Base-by-base conservation (phyloP, 1,140 invertebrate species). In the Calosoma granatense region DNA sequence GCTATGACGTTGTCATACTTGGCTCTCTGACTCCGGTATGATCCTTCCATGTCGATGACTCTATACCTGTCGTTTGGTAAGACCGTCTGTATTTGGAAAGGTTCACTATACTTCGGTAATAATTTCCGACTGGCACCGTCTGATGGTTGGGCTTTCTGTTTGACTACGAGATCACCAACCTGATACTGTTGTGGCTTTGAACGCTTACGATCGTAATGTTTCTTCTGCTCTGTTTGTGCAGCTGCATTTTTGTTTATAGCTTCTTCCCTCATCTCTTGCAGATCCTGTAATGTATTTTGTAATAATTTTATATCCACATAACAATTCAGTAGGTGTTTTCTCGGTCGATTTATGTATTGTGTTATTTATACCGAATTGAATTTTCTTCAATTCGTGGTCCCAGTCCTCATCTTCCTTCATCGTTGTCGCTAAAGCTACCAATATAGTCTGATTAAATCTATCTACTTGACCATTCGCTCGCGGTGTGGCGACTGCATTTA, bases 401-500 rank as follows among this genome's bases (percentile, higher is more conserved):
- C n/a, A n/a, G n/a, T n/a, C n/a, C n/a, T n/a, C n/a, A n/a, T n/a
- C n/a, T n/a, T n/a, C n/a, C 60, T 54, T 60, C 54, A 0, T 63
- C 63, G 30, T 70, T 70, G n/a, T n/a, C 1, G 61, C 66, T 15
- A 65, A 57, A 0, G 69, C 65, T 20, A n/a, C n/a, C n/a, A n/a
- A n/a, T n/a, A n/a, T n/a, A n/a, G n/a, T n/a, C n/a, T n/a, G n/a
- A n/a, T n/a, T n/a, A n/a, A n/a, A n/a, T n/a, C n/a, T n/a, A n/a
- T n/a, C n/a, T n/a, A n/a, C n/a, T n/a, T n/a, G n/a, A n/a, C n/a
- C n/a, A n/a, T n/a, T n/a, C n/a, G n/a, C n/a, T n/a, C n/a, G n/a
- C n/a, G n/a, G n/a, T n/a, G 62, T 63, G 15, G 62, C 61, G 1
- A 71, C 62, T 1, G 66, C 68, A 56, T 66, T 71, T 19, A 60